Evolutionary conservation across 2,888 invertebrate species (phyloP).

Genomic region (Toxonevra muliebris): DNA sequence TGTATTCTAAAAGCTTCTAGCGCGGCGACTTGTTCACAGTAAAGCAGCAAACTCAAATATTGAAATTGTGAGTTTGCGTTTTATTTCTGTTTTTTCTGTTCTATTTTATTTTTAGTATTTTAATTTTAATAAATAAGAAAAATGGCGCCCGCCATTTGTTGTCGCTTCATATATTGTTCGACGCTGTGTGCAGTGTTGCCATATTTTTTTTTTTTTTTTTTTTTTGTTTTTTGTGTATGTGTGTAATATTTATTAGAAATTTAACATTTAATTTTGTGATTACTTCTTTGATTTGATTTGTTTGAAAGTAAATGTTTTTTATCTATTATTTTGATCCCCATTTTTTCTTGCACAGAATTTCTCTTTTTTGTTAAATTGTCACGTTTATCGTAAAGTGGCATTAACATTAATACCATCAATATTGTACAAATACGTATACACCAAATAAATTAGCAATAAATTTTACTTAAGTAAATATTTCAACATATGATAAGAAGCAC

Average conservation of each 20-base stretch:
- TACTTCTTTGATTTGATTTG: background rate
- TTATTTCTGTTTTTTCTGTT: too few species aligned
- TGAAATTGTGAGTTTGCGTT: slow-evolving; percentile 4
- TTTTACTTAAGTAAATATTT: slow-evolving; percentile 33
- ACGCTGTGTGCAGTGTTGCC: too few species aligned
- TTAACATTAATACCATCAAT: slow-evolving; percentile 8
- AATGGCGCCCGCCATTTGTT: slow-evolving; percentile 48
- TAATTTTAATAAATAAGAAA: slow-evolving; percentile 59
- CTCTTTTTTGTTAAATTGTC: slow-evolving; percentile 5
- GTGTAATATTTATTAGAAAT: slow-evolving; percentile 8
- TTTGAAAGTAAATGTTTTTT: background rate
- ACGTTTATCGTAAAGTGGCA: slow-evolving; percentile 20
- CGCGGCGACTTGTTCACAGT: too few species aligned
- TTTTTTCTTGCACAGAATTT: background rate
- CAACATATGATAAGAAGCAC: background rate
- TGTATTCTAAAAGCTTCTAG: too few species aligned
- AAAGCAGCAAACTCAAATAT: slow-evolving; percentile 11
- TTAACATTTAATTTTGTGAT: slow-evolving; percentile 5
- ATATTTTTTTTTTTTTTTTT: too few species aligned
- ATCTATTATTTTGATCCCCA: background rate
- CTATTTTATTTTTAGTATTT: slow-evolving; percentile 40
- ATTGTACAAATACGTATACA: background rate
- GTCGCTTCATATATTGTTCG: background rate
- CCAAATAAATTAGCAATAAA: slow-evolving; percentile 35
- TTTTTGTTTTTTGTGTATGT: too few species aligned